phyloP scores from a whole-genome alignment of 2,797 vertebrate genomes.

The Fistularia tabacaria region DNA sequence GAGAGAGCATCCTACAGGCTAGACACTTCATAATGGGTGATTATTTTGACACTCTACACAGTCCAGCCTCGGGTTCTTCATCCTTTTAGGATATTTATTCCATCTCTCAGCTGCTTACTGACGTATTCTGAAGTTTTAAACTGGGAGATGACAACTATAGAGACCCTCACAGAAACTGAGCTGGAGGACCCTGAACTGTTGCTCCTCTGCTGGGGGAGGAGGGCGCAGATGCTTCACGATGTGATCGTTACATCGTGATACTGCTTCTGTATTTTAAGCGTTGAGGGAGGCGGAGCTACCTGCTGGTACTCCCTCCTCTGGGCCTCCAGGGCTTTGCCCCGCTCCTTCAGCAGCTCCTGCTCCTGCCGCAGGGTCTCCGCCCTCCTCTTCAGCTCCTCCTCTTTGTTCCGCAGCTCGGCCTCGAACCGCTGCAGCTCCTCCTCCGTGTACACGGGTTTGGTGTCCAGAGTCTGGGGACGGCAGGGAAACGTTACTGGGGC shows the following conservation, averaged over 20 bases:
- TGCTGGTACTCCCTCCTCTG: conserved; percentile 89
- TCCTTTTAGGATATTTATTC: too few species aligned
- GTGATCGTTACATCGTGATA: too few species aligned
- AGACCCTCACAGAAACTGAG: too few species aligned
- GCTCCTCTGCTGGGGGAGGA: too few species aligned
- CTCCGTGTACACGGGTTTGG: conserved; percentile 81
- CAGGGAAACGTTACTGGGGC: neutral
- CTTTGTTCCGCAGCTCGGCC: conserved; percentile 77
- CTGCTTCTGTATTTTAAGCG: too few species aligned
- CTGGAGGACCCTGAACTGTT: too few species aligned
- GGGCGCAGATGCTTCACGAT: too few species aligned
- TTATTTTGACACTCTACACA: neutral
- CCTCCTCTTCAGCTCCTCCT: conserved; percentile 80
- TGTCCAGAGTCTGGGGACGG: conserved; percentile 79
- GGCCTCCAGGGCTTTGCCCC: conserved; percentile 82
- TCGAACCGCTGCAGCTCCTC: conserved; percentile 85
- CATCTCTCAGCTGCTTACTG: too few species aligned
- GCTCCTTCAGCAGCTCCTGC: conserved; percentile 78
- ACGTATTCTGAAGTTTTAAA: too few species aligned
- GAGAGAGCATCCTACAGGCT: too few species aligned
- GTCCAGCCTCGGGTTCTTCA: neutral
- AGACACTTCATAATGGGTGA: too few species aligned
- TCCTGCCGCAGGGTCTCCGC: conserved; percentile 74
- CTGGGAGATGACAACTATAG: too few species aligned
- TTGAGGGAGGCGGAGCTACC: conserved; percentile 55